Conservation (phyloP, 2,797 vertebrate species). For the Sphaeramia orbicularis region DNA sequence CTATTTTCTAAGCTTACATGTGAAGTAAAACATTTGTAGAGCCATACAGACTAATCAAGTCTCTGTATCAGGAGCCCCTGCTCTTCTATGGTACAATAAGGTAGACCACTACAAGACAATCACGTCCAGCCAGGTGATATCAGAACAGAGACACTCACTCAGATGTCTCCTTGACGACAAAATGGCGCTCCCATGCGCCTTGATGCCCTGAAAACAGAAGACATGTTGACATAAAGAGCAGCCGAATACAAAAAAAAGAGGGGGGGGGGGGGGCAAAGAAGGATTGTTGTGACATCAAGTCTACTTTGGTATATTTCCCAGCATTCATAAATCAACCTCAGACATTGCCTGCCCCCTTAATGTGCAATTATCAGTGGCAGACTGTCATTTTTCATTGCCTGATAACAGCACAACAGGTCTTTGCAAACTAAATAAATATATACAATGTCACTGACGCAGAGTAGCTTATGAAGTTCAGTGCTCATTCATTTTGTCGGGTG, state of each 20-base stretch:
- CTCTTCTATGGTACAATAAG: conserved; percentile 60
- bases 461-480: conserved; percentile 12
- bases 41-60: conserved; percentile 55
- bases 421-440: conserved; percentile 26
- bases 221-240: conserved; percentile 75
- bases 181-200: conserved; percentile 76
- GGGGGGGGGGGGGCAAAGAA: conserved; percentile 52
- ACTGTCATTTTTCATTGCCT: conserved; percentile 34
- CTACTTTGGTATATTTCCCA: conserved; percentile 37
- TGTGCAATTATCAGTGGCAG: conserved; percentile 27
- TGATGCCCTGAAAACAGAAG: conserved; percentile 83
- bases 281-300: conserved; percentile 60
- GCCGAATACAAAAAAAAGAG: conserved; percentile 35
- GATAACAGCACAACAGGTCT: conserved; percentile 17
- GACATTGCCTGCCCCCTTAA: conserved; percentile 8
- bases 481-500: not conserved
- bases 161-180: conserved; percentile 82
- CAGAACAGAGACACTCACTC: conserved; percentile 84
- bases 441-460: conserved; percentile 13
- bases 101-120: conserved; percentile 77
- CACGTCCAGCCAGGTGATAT: conserved; percentile 78
- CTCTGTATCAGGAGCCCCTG: conserved; percentile 69
- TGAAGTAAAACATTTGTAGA: conserved; percentile 56
- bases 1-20: conserved; percentile 38
- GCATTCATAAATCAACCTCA: conserved; percentile 41